Evolutionary conservation across 1,140 invertebrate species (phyloP).

Genomic region (Bombus superbus): DNA sequence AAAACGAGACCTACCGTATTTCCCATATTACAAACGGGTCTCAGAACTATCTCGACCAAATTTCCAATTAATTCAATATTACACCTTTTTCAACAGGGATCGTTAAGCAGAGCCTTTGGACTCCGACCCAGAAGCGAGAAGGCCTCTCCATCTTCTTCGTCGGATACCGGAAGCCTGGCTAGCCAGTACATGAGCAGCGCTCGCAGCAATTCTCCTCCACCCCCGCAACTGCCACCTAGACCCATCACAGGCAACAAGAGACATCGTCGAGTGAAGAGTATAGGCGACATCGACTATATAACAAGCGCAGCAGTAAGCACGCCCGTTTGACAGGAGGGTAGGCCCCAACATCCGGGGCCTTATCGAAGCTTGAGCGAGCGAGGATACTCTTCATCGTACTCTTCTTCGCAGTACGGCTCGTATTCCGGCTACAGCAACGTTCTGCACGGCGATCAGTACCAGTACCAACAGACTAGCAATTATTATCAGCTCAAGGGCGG

Average conservation of each 20-base stretch:
- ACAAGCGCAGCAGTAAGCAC: conserved; percentile 81
- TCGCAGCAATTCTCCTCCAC: conserved; percentile 78
- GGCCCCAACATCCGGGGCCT: conserved; percentile 79
- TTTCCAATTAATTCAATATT: background rate
- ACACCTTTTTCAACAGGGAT: conserved; percentile 85
- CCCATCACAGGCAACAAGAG: conserved; percentile 80
- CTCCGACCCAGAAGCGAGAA: conserved; percentile 85
- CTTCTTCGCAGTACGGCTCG: conserved; percentile 77
- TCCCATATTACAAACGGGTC: background rate
- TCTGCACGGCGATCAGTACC: conserved; percentile 64
- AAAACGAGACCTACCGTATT: background rate
- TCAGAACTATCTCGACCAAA: too few relatives aligned
- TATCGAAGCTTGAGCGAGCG: conserved; percentile 80
- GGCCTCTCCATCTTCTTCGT: conserved; percentile 84
- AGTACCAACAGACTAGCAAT: conserved; percentile 69
- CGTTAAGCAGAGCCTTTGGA: conserved; percentile 89
- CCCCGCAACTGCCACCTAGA: conserved; percentile 77
- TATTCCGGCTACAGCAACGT: conserved; percentile 80
- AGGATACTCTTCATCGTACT: conserved; percentile 77
- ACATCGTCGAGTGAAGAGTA: conserved; percentile 88
- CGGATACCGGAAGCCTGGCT: conserved; percentile 83
- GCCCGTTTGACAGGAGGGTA: conserved; percentile 81
- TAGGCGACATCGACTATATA: conserved; percentile 87
- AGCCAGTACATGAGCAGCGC: conserved; percentile 82
- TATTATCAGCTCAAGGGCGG: conserved; percentile 77